These are phyloP conservation scores for Peromyscus eremicus DNA, from an alignment of 2,797 vertebrate genomes.

Conservation along the genomic window DNA sequence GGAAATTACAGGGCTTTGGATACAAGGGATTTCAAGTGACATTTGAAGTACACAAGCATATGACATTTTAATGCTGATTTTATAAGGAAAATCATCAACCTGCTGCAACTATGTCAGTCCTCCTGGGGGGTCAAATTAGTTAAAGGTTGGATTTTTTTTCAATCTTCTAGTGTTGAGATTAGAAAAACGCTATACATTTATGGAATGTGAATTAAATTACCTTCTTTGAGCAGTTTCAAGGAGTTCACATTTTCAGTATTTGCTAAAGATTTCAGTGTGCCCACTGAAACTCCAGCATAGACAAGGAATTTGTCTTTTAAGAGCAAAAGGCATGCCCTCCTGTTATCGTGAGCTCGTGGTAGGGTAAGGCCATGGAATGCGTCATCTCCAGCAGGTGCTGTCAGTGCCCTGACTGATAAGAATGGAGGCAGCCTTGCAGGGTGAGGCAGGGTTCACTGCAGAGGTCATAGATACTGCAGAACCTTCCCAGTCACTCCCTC, in stretches of 20 bases:
- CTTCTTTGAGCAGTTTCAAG: not conserved
- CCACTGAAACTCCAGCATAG: not conserved
- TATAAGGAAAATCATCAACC: not conserved
- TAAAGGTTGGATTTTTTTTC: not conserved
- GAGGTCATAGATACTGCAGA: not conserved
- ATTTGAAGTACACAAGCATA: not conserved
- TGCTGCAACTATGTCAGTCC: not conserved
- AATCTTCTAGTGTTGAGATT: not conserved
- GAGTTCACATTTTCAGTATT: not conserved
- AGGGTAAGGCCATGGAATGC: not conserved
- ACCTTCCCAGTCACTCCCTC: not conserved
- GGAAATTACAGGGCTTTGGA: not conserved
- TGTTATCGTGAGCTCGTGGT: not conserved
- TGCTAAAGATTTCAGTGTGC: not conserved
- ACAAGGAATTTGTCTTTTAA: not conserved
- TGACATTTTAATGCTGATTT: not conserved
- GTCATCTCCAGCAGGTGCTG: not conserved
- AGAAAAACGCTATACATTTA: not conserved
- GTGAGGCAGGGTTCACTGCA: not conserved
- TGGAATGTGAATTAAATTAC: not conserved
- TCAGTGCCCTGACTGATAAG: not conserved
- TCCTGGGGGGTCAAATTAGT: not conserved
- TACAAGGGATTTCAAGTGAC: slow-evolving; percentile 24
- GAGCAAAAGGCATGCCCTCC: not conserved
- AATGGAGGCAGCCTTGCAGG: not conserved